Evolutionary conservation across 1,140 invertebrate genomes (phyloP), one percentile per base, ranked within the genome.

Genomic region (Drosophila parabipectinata): DNA sequence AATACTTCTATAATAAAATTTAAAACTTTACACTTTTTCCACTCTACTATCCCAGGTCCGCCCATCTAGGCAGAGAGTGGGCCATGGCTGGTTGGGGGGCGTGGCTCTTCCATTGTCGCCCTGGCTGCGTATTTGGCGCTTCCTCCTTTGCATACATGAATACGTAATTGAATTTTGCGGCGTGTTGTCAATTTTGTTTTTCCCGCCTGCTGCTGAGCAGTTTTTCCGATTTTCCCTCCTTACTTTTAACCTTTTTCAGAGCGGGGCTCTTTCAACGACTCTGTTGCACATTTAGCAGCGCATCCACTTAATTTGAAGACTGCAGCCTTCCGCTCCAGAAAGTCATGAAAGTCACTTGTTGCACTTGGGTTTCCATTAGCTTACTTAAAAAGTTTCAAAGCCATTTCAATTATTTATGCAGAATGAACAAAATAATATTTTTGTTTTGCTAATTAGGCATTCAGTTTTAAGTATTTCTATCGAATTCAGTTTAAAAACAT

Each of bases 161-260:
- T 85, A 85, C 71, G 79, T 85, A 85, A 85, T 85, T 85, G 78
- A 85, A 85, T 85, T 85, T 79, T 85, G 82, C 82, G 82, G 82
- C 82, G 74, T 75, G 82, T 87, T 85, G 82, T 85, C 82, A 82
- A 85, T 85, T 87, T 82, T 76, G 82, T 82, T 81, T 87, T 87
- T 87, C 74, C 82, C 77, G 81, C 81, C 81, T 71, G 81, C 81
- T 63, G 62, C 77, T 80, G 26, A 77, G 56, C 21, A 57, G 30
- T 54, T 44, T 45, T 59, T 28, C 26, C 50, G 48, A 45, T 37
- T 54, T 53, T 56, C 37, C 32, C 26, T 37, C 47, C 28, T 21
- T 44, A 2, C 18, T 26, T 39, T 54, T 10, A 30, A 30, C 7
- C n/a, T 37, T 32, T 50, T 69, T 30, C n/a, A 62, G 34, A 37